Evolutionary conservation across 1,140 invertebrate species (phyloP).

Genomic region (Leptopilina clavipes): DNA sequence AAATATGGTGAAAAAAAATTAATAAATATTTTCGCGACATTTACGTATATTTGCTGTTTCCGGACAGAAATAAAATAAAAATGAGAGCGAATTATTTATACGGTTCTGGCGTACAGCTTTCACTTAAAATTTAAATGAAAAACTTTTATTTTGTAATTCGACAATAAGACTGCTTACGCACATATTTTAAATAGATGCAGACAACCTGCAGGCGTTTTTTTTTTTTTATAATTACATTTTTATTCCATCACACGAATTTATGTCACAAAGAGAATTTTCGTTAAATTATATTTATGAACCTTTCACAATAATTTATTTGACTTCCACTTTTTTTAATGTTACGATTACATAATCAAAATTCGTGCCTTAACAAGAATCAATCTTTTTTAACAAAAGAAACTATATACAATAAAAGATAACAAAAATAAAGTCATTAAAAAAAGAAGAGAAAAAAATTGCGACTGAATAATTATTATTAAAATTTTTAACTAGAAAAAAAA

Average conservation of each 20-base stretch:
- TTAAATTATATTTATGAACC: not conserved
- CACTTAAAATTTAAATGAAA: conserved; percentile 31
- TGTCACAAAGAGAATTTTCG: conserved; percentile 1
- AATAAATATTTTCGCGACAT: too few relatives aligned
- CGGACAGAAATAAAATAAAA: not conserved
- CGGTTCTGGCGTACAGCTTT: not conserved
- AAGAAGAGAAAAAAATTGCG: not conserved
- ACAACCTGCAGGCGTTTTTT: conserved; percentile 22
- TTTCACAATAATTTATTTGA: conserved; percentile 12
- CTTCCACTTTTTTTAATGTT: not conserved
- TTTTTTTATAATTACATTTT: conserved; percentile 15
- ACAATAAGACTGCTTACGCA: conserved; percentile 13
- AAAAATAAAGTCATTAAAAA: not conserved
- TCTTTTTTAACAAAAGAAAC: not conserved
- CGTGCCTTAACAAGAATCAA: not conserved
- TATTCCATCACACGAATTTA: not conserved
- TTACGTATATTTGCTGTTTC: too few relatives aligned
- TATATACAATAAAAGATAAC: not conserved
- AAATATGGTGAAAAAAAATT: not conserved
- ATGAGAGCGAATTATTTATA: conserved; percentile 23
- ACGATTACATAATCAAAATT: not conserved
- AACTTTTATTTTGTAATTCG: conserved; percentile 27
- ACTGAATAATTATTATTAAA: not conserved
- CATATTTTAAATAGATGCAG: conserved; percentile 16
- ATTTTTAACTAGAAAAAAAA: not conserved